These are phyloP conservation scores for Xanthia togata DNA, from an alignment of 2,888 invertebrate genomes.

Conservation along the genomic window DNA sequence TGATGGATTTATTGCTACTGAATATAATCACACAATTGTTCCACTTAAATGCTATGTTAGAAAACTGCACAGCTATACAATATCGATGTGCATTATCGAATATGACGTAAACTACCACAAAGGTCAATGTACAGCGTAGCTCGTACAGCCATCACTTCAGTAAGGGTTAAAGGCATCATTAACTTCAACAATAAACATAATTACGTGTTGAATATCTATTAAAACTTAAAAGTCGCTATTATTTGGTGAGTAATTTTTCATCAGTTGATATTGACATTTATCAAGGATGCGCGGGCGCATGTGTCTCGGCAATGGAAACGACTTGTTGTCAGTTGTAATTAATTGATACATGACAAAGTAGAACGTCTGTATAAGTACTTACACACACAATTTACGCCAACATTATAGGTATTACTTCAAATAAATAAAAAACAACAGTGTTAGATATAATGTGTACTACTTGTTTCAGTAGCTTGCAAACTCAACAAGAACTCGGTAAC, in stretches of 20 bases:
- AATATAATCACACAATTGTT: too few relatives aligned
- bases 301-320: not conserved
- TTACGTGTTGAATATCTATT: not conserved
- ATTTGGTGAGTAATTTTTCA: conserved; percentile 9
- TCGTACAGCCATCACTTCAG: not conserved
- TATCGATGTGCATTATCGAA: too few relatives aligned
- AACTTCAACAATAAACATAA: too few relatives aligned
- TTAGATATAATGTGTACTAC: not conserved
- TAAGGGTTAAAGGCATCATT: not conserved
- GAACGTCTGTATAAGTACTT: not conserved
- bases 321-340: conserved; percentile 16
- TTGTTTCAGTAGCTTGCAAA: not conserved
- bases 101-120: too few relatives aligned
- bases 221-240: not conserved
- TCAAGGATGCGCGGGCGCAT: conserved; percentile 19
- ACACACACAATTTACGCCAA: not conserved
- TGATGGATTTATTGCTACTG: too few relatives aligned
- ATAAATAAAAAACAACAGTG: not conserved
- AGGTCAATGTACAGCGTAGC: too few relatives aligned
- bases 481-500: not conserved
- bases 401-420: not conserved
- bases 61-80: too few relatives aligned
- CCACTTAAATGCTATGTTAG: too few relatives aligned
- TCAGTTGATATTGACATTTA: not conserved
- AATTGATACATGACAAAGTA: conserved; percentile 18